Percentiles rank a stretch among this genome's conserved stretches.
Conservation (phyloP, 2,888 invertebrate species). For the Folsomia manolachei region DNA sequence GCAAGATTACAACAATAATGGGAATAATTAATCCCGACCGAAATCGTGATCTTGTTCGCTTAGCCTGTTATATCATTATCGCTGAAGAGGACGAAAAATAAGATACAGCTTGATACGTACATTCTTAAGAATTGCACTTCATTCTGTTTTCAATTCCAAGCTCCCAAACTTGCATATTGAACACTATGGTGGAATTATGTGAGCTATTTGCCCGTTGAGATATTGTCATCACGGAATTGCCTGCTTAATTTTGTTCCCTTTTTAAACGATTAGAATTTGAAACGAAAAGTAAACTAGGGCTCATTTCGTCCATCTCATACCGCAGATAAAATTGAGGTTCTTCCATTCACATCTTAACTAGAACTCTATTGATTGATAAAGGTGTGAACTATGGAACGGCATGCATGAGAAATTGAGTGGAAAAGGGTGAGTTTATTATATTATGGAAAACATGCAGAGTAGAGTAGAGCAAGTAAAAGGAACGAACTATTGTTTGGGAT, state of each 20-base stretch:
- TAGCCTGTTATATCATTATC: too few relatives aligned
- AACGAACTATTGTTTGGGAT: conserved; percentile 91
- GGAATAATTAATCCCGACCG: conserved; percentile 15
- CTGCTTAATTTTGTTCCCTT: too few relatives aligned
- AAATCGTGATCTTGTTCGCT: conserved; percentile 12
- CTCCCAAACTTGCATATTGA: background rate
- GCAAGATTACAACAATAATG: conserved; percentile 9
- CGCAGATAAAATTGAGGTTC: background rate
- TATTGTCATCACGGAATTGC: background rate
- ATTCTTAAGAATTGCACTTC: too few relatives aligned
- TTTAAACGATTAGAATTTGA: background rate
- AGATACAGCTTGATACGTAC: too few relatives aligned
- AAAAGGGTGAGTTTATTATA: background rate
- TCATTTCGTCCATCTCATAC: too few relatives aligned
- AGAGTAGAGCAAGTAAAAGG: background rate
- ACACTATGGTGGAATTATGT: background rate
- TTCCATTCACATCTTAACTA: background rate
- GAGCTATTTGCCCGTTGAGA: background rate
- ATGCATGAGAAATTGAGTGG: background rate
- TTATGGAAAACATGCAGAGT: too few relatives aligned
- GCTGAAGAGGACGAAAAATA: too few relatives aligned
- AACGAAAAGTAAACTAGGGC: background rate
- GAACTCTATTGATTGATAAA: too few relatives aligned
- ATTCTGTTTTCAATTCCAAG: too few relatives aligned
- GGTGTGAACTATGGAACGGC: too few relatives aligned